Base-by-base conservation (phyloP, 2,888 invertebrate genomes). In the Cremastinae sp. region DNA sequence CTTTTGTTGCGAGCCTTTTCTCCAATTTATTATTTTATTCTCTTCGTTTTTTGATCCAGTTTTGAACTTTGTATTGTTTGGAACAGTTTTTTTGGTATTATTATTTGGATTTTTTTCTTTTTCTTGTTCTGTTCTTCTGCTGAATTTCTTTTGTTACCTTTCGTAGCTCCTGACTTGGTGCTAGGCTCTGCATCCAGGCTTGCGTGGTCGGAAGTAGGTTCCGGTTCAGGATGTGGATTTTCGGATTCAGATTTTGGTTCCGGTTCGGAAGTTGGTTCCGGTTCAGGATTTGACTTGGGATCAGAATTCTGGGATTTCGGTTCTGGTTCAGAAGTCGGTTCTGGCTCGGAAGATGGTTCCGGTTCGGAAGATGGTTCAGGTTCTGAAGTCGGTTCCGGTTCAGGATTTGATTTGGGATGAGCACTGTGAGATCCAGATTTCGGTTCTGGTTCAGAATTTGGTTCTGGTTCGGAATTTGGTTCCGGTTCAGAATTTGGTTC, bases 251-350 rank as follows among this genome's bases (percentile, higher is more conserved):
- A 88, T 70, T 90, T 88, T 0, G 90, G 82, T 79, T 84, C 89
- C 16, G 89, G 90, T 88, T 87, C 90, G 56, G 92, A 90, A 80
- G 90, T 89, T 0, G 91, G 90, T 84, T 91, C 91, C 0, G 92
- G 91, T 79, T 91, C 90, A 0, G 91, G 86, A 82, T 89, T 84
- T 0, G 91, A 88, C 55, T 88, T 88, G 0, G 85, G 80, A n/a
- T n/a, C n/a, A n/a, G n/a, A n/a, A n/a, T n/a, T n/a, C 20, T 83
- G 78, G 0, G 90, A 87, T 58, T 90, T 85, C 0, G 90, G 89
- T 70, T 90, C 90, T 0, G 86, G 84, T 62, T 86, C 88, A 0
- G 87, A 81, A 53, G 81, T 80, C 12, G 91, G 88, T 41, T 89
- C 89, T 5, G 90, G 84, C 80, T 88, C 86, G 0, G 90, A n/a